phyloP scores from a whole-genome alignment of 2,888 invertebrate species.

The Eilema griseolum region DNA sequence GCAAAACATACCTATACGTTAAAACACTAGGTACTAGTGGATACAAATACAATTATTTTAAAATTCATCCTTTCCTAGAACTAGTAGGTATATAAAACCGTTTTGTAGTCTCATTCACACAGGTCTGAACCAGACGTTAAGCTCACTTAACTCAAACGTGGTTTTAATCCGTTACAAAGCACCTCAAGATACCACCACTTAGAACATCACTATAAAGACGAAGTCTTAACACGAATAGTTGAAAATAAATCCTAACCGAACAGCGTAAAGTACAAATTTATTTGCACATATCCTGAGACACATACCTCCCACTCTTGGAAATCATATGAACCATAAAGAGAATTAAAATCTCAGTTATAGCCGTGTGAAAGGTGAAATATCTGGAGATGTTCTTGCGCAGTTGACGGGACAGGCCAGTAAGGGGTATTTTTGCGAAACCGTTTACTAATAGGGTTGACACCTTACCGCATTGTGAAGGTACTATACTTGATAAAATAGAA shows the following conservation, averaged over 20 bases:
- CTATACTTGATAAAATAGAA: neutral
- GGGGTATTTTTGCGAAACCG: constrained; percentile 44
- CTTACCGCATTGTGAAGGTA: neutral
- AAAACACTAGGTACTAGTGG: too few relatives aligned
- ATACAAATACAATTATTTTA: neutral
- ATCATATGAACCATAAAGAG: constrained; percentile 38
- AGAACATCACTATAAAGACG: constrained; percentile 17
- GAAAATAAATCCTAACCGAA: neutral
- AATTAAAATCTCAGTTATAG: constrained; percentile 43
- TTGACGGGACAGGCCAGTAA: constrained; percentile 36
- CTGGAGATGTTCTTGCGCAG: constrained; percentile 42
- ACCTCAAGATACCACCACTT: constrained; percentile 18
- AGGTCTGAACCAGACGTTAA: constrained; percentile 5
- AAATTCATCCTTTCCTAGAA: neutral
- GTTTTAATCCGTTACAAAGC: constrained; percentile 28
- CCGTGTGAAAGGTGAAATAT: constrained; percentile 35
- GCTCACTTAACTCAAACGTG: constrained; percentile 17
- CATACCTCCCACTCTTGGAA: constrained; percentile 32
- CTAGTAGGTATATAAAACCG: neutral
- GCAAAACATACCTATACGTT: too few relatives aligned
- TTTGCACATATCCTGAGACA: constrained; percentile 7
- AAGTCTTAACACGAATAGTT: neutral
- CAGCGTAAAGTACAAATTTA: constrained; percentile 16
- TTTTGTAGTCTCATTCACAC: constrained; percentile 15
- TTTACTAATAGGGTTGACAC: constrained; percentile 37